Conservation (phyloP, 2,888 invertebrate species). For the Norana najaformis region DNA sequence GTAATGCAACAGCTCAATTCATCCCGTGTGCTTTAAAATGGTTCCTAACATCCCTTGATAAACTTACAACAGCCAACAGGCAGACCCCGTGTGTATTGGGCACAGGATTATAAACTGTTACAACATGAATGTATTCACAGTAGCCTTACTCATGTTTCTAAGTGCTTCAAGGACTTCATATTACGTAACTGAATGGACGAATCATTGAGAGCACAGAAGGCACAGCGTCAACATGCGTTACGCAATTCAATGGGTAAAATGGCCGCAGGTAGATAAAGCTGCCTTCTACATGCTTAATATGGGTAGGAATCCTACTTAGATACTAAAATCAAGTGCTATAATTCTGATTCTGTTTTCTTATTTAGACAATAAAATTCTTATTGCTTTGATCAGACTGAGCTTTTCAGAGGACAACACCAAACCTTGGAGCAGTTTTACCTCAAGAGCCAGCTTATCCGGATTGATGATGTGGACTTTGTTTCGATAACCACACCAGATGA, state of each 20-base stretch:
- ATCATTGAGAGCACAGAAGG: no score
- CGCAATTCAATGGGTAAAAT: neutral
- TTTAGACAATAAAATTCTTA: neutral
- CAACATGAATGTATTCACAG: no score
- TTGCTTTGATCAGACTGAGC: neutral
- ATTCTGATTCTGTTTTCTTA: neutral
- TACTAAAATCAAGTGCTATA: neutral
- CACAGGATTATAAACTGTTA: no score
- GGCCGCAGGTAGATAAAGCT: neutral
- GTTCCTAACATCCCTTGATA: no score
- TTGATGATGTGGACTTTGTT: slow-evolving; percentile 94
- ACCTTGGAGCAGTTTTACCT: slow-evolving; percentile 47
- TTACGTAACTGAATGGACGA: no score
- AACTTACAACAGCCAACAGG: no score
- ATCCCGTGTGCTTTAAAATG: no score
- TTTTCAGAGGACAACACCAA: slow-evolving; percentile 29
- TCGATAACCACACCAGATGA: slow-evolving; percentile 95
- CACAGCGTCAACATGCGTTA: no score
- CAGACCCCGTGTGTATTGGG: no score
- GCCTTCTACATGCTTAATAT: neutral
- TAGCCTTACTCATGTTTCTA: no score
- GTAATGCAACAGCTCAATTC: no score
- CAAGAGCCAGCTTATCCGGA: slow-evolving; percentile 77
- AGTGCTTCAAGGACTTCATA: no score
- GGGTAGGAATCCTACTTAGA: neutral